These are phyloP conservation scores for Linepithema humile DNA, from an alignment of 1,140 invertebrate species.

Conservation along the genomic window DNA sequence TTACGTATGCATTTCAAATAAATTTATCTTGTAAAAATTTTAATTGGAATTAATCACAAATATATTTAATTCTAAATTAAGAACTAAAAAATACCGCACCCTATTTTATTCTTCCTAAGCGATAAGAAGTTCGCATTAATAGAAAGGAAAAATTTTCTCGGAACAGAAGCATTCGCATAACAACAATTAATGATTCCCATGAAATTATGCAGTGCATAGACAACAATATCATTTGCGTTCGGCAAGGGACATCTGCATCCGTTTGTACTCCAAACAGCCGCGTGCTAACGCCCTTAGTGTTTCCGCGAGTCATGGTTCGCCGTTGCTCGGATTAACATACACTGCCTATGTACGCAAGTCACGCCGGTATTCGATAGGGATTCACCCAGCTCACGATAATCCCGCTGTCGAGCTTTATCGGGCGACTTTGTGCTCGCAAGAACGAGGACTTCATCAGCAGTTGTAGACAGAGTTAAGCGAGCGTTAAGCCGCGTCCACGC, in stretches of 20 bases:
- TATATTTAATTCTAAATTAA: too few species aligned
- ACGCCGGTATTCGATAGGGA: constrained; percentile 20
- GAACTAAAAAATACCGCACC: not conserved
- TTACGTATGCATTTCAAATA: not conserved
- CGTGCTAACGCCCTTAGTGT: constrained; percentile 2
- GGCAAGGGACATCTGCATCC: constrained; percentile 8
- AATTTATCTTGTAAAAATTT: not conserved
- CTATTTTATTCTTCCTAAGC: too few species aligned
- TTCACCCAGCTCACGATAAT: constrained; percentile 14
- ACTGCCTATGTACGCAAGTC: constrained; percentile 22
- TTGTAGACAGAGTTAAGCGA: not conserved
- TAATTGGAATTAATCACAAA: not conserved
- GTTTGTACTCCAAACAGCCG: constrained; percentile 21
- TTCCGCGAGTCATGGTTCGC: constrained; percentile 33
- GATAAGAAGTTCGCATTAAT: not conserved
- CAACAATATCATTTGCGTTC: constrained; percentile 32
- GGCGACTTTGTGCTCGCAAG: not conserved
- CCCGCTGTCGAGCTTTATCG: not conserved
- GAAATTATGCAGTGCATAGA: constrained; percentile 8
- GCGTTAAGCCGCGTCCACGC: not conserved
- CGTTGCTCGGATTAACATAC: constrained; percentile 27
- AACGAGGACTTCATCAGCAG: not conserved
- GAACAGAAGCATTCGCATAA: not conserved
- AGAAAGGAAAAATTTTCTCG: too few species aligned
- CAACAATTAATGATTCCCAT: not conserved